A percentile compares a stretch with the other conserved stretches of the same genome.
These are phyloP conservation scores for Sesia bembeciformis DNA, from an alignment of 2,888 invertebrate species.

Conservation along the genomic window DNA sequence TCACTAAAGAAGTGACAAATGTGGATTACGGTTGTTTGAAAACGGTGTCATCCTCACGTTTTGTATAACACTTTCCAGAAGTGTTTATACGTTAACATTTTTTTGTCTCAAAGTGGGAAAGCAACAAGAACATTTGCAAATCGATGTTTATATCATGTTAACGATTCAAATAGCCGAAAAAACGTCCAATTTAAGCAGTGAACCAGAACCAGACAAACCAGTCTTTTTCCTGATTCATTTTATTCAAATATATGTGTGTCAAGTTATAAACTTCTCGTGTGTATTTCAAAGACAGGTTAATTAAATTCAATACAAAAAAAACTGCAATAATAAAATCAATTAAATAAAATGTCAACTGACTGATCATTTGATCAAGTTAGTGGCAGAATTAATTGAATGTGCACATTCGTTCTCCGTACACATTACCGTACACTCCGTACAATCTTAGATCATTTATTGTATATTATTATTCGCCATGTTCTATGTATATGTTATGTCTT, in stretches of 20 bases:
- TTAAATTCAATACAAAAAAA: too few relatives aligned
- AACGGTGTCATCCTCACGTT: slow-evolving; percentile 34
- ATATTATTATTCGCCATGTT: too few relatives aligned
- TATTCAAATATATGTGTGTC: not conserved
- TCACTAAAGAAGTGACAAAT: slow-evolving; percentile 58
- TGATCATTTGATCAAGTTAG: too few relatives aligned
- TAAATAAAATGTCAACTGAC: too few relatives aligned
- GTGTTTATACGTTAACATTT: slow-evolving; percentile 13
- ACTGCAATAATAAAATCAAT: too few relatives aligned
- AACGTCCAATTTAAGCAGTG: not conserved
- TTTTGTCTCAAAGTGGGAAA: not conserved
- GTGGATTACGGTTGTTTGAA: slow-evolving; percentile 45
- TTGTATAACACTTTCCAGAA: slow-evolving; percentile 20
- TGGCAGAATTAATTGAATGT: too few relatives aligned
- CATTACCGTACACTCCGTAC: too few relatives aligned
- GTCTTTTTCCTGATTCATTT: not conserved
- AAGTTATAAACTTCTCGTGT: too few relatives aligned
- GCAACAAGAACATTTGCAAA: not conserved
- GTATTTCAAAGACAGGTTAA: too few relatives aligned
- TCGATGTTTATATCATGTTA: not conserved
- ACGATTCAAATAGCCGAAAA: not conserved
- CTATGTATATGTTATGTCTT: too few relatives aligned
- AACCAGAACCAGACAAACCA: not conserved
- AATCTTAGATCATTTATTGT: too few relatives aligned
- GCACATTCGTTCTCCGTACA: too few relatives aligned